Percentiles rank a stretch among this genome's conserved stretches.
These are phyloP conservation scores for Apamea sordens DNA, from an alignment of 2,888 invertebrate species.

Conservation along the genomic window DNA sequence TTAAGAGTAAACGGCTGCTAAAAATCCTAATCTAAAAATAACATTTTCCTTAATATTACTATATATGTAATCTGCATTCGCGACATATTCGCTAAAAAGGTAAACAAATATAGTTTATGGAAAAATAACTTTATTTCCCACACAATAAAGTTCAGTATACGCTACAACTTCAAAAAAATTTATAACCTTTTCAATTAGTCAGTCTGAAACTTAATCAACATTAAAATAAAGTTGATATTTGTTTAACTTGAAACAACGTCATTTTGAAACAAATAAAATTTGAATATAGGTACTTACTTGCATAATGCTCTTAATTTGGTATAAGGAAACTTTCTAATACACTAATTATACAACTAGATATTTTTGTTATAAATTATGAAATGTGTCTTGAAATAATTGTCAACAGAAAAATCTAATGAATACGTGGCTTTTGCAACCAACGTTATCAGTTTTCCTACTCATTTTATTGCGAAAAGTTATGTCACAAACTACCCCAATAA, in stretches of 20 bases:
- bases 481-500: slow-evolving; percentile 25
- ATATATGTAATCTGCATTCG: neutral
- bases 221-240: too few relatives aligned
- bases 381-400: neutral
- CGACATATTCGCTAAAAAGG: too few relatives aligned
- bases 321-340: neutral
- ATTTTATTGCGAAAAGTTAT: slow-evolving; percentile 25
- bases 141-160: too few relatives aligned
- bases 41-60: neutral
- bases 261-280: too few relatives aligned
- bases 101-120: too few relatives aligned
- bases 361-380: neutral
- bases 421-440: neutral
- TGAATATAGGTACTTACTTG: neutral
- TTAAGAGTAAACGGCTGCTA: neutral
- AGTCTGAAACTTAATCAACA: too few relatives aligned
- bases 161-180: too few relatives aligned
- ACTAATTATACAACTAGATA: neutral
- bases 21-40: neutral
- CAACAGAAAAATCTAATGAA: neutral
- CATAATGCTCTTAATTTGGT: neutral
- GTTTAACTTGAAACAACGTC: too few relatives aligned
- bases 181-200: too few relatives aligned
- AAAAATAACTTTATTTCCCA: too few relatives aligned
- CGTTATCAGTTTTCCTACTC: neutral